These are phyloP conservation scores for Desoria tigrina DNA, from an alignment of 2,888 invertebrate genomes.

Conservation along the genomic window DNA sequence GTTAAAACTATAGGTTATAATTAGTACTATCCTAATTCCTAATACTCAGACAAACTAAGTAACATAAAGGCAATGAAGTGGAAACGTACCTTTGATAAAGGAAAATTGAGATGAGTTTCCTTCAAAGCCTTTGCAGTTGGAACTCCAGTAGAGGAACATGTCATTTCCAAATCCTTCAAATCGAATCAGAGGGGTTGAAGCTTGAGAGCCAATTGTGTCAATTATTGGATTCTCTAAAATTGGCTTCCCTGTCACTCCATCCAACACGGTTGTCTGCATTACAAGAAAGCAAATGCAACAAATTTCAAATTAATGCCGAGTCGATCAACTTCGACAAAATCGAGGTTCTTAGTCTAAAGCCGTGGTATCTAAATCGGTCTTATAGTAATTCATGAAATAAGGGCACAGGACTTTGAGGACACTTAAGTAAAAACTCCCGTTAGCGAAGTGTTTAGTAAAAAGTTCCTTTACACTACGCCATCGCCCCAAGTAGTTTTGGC, in stretches of 20 bases:
- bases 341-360: background rate
- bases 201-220: constrained; percentile 66
- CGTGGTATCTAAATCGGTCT: too few relatives aligned
- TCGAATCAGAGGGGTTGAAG: constrained; percentile 64
- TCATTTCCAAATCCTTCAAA: constrained; percentile 70
- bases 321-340: background rate
- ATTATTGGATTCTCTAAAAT: constrained; percentile 64
- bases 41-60: too few relatives aligned
- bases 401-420: too few relatives aligned
- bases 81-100: constrained; percentile 56
- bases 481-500: too few relatives aligned
- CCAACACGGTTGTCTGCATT: constrained; percentile 62
- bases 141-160: constrained; percentile 75
- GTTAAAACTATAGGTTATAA: too few relatives aligned
- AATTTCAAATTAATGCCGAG: too few relatives aligned
- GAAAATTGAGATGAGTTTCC: constrained; percentile 56
- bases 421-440: too few relatives aligned
- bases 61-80: too few relatives aligned
- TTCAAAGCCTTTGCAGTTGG: constrained; percentile 64
- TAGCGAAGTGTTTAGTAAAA: too few relatives aligned
- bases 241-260: constrained; percentile 66
- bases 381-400: too few relatives aligned
- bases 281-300: background rate
- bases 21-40: too few relatives aligned
- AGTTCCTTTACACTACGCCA: too few relatives aligned